Percentiles rank a stretch among this genome's conserved stretches.
phyloP scores from a whole-genome alignment of 2,113 vertebrate species.

The Silurus asotus region DNA sequence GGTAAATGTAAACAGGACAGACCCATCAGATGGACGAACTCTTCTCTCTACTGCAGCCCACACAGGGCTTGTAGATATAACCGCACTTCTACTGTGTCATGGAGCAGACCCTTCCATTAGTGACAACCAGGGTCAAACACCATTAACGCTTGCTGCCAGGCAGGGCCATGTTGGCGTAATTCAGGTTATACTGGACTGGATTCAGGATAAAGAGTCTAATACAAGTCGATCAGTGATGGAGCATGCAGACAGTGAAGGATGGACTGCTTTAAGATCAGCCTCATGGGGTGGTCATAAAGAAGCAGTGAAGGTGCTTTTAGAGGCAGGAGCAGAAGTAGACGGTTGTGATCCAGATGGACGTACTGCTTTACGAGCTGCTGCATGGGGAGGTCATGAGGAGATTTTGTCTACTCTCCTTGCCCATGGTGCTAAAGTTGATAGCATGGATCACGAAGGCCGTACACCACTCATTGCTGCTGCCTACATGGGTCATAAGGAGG shows the following conservation, averaged over 20 bases:
- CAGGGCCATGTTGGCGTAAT: conserved; percentile 71
- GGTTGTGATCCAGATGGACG: conserved; percentile 73
- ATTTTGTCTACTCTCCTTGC: conserved; percentile 69
- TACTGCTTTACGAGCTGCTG: conserved; percentile 77
- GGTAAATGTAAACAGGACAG: conserved; percentile 62
- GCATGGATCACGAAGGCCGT: conserved; percentile 71
- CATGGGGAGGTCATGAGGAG: conserved; percentile 79
- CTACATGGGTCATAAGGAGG: conserved; percentile 77
- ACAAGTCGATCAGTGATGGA: conserved; percentile 62
- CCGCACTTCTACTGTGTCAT: conserved; percentile 64
- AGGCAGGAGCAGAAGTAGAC: conserved; percentile 74
- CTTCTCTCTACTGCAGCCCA: conserved; percentile 71
- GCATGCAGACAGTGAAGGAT: conserved; percentile 75
- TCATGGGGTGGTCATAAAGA: conserved; percentile 77
- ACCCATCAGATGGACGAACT: conserved; percentile 64
- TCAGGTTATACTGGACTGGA: conserved; percentile 69
- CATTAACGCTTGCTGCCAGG: conserved; percentile 71
- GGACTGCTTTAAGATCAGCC: conserved; percentile 78
- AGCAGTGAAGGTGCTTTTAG: conserved; percentile 68
- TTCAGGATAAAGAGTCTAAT: conserved; percentile 43
- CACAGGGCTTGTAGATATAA: conserved; percentile 65
- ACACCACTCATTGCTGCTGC: conserved; percentile 78
- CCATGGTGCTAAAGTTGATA: conserved; percentile 69
- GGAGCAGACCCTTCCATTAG: conserved; percentile 68
- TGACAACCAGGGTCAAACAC: conserved; percentile 76